Percentiles rank a stretch among this genome's conserved stretches.
Evolutionary conservation across 2,113 vertebrate genomes (phyloP).

Genomic region (Rhipidura dahli): DNA sequence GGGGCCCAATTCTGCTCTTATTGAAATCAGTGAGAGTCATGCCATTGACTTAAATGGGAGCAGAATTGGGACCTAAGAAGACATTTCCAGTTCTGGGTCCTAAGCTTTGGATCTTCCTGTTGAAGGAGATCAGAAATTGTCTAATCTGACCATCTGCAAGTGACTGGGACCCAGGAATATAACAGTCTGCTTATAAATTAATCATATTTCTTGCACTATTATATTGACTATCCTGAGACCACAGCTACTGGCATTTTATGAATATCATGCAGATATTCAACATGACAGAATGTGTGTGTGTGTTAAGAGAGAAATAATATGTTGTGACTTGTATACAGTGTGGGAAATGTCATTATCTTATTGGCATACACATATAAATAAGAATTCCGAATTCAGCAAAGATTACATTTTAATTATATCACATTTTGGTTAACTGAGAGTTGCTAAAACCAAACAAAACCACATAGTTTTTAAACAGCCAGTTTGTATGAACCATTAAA

Average conservation of each 20-base stretch:
- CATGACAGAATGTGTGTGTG: not conserved
- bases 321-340: not conserved
- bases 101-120: constrained; percentile 17
- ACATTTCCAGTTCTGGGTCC: constrained; percentile 8
- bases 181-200: not conserved
- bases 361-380: not conserved
- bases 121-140: constrained; percentile 25
- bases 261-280: not conserved
- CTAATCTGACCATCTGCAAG: not conserved
- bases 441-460: not conserved
- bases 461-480: not conserved
- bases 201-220: not conserved
- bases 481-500: not conserved
- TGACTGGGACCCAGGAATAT: not conserved
- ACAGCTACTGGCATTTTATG: not conserved
- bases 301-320: not conserved
- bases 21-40: constrained; percentile 63
- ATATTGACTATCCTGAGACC: not conserved
- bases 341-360: not conserved
- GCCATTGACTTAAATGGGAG: constrained; percentile 61
- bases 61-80: constrained; percentile 62
- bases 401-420: not conserved
- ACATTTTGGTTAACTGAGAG: not conserved
- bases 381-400: not conserved
- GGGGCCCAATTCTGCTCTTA: constrained; percentile 62